Base-by-base conservation (phyloP, 2,888 invertebrate species). In the Alloscopus bannaensis region DNA sequence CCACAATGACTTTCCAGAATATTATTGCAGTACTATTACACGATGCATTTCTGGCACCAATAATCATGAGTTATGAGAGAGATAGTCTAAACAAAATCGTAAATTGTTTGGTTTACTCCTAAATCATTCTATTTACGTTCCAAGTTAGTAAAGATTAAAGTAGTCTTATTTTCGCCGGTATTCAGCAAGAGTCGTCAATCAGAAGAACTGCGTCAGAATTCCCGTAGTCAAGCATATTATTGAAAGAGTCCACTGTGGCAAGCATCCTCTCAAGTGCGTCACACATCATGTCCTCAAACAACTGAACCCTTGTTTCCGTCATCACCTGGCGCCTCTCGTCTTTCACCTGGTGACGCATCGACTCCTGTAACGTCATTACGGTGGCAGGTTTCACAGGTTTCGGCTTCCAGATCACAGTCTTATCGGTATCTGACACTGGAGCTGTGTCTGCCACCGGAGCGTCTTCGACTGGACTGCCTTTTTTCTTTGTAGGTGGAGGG, bases 201-300 rank as follows among this genome's bases (percentile, higher is more conserved):
- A 29, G 18, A 28, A 45, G 28, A n/a, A 73, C 0, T 3, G 31
- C 50, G 29, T 79, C 59, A 0, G 72, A 71, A 3, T 52, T 22
- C 64, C 26, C 66, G 24, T 77, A 83, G 40, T 83, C 81, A 16
- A 73, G 31, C 69, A 80, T 70, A 24, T 73, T 62, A 71, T 69
- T 73, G 60, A 72, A 76, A 4, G 62, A 60, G 42, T 81, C 83
- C 6, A 80, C 81, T 0, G 73, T 70, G 11, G 68, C 50, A 52
- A 81, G 52, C 80, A 83, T 80, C 55, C 78, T 60, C 42, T 83
- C 83, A 20, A 83, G 64, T 4, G 75, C 75, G 16, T 45, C 65
- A 45, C 80, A 81, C 13, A 83, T 55, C 28, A 83, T n/a, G 59
- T 80, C 81, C 59, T 83, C 81, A 62, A 83, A 80, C 2, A 78